Evolutionary conservation across 2,888 invertebrate species (phyloP), one percentile per base, ranked within the genome.

Genomic region (Frankliniella fusca): DNA sequence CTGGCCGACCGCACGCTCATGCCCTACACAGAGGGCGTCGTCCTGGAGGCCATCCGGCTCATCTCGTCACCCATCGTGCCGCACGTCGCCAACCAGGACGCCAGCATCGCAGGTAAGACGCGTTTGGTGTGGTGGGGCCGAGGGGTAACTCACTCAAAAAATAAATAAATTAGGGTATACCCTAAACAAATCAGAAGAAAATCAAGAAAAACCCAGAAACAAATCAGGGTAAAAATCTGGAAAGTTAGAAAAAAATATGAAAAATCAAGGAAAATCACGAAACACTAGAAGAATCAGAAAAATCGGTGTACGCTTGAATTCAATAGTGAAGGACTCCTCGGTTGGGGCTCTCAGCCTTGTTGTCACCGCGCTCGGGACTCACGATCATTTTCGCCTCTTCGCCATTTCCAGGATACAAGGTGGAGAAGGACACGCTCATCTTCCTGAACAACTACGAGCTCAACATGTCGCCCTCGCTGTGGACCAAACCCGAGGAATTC

Each of bases 31-130:
- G 91, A 92, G 86, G 91, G 92, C 0, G 89, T 90, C 10, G 89
- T 93, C 81, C 89, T 91, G 85, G 93, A 93, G 87, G 89, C 91
- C 0, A 89, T 93, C n/a, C 88, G 93, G 82, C 86, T 91, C 80
- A 91, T 92, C 82, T 90, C 92, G 9, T 93, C 93, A 20, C 93
- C 93, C 0, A 93, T 93, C 82, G 92, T 93, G 0, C 93, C 93
- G 0, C 91, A 93, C 85, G 92, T 93, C 0, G 91, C 93, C 23
- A 92, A 90, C 84, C 90, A 90, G 84, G 90, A 92, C 84, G 92
- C 91, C 83, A 89, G 90, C 8, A 89, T 93, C 84, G 90, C 89
- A 85, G 92, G 92, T 92, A 88, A 89, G 11, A 10, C 61, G 15
- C 61, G 15, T 5, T 15, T n/a, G n/a, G n/a, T n/a, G n/a, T n/a